Evolutionary conservation across 2,888 invertebrate species (phyloP).

Genomic region (Diaprepes abbreviatus): DNA sequence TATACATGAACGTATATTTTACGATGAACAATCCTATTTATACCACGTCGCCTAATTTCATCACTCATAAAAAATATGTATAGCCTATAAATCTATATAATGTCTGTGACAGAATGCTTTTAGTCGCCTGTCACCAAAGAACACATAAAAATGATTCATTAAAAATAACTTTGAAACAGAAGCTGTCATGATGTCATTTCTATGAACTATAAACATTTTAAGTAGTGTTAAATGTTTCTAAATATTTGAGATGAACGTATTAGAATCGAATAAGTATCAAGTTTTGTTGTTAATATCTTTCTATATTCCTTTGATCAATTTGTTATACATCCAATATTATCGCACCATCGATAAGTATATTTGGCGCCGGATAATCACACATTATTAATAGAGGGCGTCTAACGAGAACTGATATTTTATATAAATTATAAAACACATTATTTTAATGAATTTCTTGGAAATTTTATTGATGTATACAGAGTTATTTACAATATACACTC

Average conservation of each 20-base stretch:
- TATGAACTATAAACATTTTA: slow-evolving; percentile 30
- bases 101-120: slow-evolving; percentile 47
- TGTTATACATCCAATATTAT: no score
- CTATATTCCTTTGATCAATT: no score
- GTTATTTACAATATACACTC: no score
- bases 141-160: slow-evolving; percentile 49
- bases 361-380: no score
- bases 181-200: slow-evolving; percentile 44
- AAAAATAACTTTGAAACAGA: slow-evolving; percentile 42
- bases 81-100: slow-evolving; percentile 45
- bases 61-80: slow-evolving; percentile 35
- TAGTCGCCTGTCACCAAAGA: slow-evolving; percentile 45
- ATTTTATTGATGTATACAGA: no score
- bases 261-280: no score
- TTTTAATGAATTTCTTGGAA: no score
- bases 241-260: background rate
- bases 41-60: slow-evolving; percentile 37
- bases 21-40: slow-evolving; percentile 36
- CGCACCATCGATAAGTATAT: no score
- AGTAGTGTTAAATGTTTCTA: slow-evolving; percentile 36
- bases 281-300: no score
- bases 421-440: no score
- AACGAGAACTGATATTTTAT: no score
- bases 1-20: background rate
- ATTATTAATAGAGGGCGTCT: no score